A percentile compares a stretch with the other conserved stretches of the same genome.
phyloP scores from a whole-genome alignment of 2,888 invertebrate genomes.

The Hypselothyrea guttata region DNA sequence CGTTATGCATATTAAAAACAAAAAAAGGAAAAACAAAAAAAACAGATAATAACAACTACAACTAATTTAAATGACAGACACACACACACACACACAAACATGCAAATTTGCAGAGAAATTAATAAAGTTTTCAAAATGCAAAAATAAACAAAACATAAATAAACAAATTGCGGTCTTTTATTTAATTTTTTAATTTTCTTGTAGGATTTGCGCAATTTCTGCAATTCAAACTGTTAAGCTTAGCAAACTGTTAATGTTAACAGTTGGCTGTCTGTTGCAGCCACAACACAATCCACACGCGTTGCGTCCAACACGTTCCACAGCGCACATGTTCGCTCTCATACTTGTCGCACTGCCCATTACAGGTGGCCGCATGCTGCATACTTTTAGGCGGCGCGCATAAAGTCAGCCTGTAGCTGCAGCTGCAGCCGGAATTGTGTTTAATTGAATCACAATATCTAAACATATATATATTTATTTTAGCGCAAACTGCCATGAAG shows the following conservation, averaged over 20 bases:
- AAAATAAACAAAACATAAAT: constrained; percentile 12
- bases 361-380: constrained; percentile 45
- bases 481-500: constrained; percentile 1
- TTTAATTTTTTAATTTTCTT: too few species aligned
- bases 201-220: too few species aligned
- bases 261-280: too few species aligned
- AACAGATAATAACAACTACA: neutral
- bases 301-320: constrained; percentile 4
- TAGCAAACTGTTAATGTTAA: too few species aligned
- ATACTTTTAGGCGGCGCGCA: constrained; percentile 25
- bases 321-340: constrained; percentile 50
- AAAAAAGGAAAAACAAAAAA: constrained; percentile 9
- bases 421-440: neutral
- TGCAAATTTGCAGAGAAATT: too few species aligned
- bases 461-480: constrained; percentile 3
- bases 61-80: too few species aligned
- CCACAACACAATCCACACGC: constrained; percentile 43
- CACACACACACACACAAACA: too few species aligned
- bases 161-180: too few species aligned
- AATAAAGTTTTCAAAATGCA: too few species aligned
- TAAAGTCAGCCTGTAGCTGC: neutral
- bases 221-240: too few species aligned
- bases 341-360: constrained; percentile 14
- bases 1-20: constrained; percentile 69
- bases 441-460: too few species aligned